phyloP scores from a whole-genome alignment of 2,797 vertebrate species.

The Sylvilagus floridanus region DNA sequence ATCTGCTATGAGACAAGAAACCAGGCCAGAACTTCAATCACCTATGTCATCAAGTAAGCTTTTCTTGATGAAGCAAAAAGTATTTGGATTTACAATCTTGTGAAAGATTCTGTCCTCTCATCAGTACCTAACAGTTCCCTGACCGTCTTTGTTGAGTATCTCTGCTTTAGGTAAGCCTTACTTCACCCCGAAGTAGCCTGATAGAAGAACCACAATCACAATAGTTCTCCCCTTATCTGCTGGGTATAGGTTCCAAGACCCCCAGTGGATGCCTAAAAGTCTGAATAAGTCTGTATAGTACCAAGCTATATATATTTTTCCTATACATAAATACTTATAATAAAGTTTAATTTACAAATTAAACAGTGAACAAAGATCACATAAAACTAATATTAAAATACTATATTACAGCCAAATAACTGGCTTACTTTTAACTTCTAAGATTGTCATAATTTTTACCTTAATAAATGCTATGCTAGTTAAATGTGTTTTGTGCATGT shows the following conservation, averaged over 20 bases:
- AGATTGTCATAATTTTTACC: constrained; percentile 39
- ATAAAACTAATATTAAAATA: background rate
- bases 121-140: background rate
- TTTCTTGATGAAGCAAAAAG: constrained; percentile 26
- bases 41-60: background rate
- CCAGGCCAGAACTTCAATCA: background rate
- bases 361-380: background rate
- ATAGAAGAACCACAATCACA: background rate
- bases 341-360: background rate
- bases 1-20: background rate
- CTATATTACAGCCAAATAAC: background rate
- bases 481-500: background rate
- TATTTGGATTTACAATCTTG: background rate
- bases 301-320: background rate
- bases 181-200: background rate
- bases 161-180: background rate
- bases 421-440: constrained; percentile 2
- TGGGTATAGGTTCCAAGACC: background rate
- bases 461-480: background rate
- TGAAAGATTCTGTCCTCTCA: background rate
- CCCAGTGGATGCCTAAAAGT: background rate
- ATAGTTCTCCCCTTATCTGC: background rate
- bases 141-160: background rate
- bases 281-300: too few relatives aligned
- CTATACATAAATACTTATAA: background rate